phyloP scores from a whole-genome alignment of 2,113 vertebrate species.

The Lepidothrix coronata region DNA sequence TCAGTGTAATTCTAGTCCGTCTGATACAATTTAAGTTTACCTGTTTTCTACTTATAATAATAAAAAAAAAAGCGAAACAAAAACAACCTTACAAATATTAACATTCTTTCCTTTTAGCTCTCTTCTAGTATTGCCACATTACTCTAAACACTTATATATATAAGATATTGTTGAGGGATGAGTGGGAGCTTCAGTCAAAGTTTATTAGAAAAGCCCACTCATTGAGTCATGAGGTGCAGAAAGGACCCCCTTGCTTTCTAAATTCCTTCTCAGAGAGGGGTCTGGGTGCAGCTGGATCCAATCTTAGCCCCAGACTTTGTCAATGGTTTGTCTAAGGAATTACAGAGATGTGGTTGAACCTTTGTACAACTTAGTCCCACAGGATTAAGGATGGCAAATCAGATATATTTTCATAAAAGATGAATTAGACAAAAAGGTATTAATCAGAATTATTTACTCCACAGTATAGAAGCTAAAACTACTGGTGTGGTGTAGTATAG shows the following conservation, averaged over 20 bases:
- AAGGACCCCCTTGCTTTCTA: not conserved
- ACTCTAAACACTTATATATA: not conserved
- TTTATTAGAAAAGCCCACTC: not conserved
- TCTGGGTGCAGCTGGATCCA: not conserved
- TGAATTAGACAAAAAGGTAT: not conserved
- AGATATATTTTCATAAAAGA: not conserved
- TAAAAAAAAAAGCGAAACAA: rapidly evolving
- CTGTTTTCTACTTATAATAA: not conserved
- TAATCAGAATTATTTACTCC: not conserved
- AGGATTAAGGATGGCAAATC: not conserved
- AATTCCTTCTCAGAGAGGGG: not conserved
- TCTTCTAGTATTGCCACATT: not conserved
- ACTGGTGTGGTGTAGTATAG: not conserved
- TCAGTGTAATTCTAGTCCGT: not conserved
- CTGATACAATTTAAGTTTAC: not conserved
- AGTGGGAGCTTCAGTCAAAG: not conserved
- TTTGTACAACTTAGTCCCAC: not conserved
- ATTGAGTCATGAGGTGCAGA: not conserved
- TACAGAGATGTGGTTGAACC: not conserved
- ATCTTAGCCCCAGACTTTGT: not conserved
- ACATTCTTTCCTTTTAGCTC: not conserved
- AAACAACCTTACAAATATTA: not conserved
- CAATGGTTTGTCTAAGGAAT: not conserved
- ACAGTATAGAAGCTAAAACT: not conserved
- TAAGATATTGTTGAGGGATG: not conserved